Percentiles rank a stretch among this genome's conserved stretches.
phyloP scores from a whole-genome alignment of 2,888 invertebrate genomes.

The Chamaedrilus cognettii region DNA sequence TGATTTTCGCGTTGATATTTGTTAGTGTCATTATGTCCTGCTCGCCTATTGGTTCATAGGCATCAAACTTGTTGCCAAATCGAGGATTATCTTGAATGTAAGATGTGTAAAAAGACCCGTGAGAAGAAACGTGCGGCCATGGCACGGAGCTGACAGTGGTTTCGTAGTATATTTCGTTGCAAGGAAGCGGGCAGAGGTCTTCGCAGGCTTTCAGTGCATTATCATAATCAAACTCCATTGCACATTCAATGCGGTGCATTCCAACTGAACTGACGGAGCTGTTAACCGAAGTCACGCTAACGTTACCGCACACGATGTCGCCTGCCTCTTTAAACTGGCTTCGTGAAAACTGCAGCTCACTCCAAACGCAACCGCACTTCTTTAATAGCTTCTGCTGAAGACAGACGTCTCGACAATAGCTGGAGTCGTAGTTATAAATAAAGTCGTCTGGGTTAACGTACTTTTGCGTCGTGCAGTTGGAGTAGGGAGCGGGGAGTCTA shows the following conservation, averaged over 20 bases:
- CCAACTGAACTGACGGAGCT: not conserved
- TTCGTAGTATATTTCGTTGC: not conserved
- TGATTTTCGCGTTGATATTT: too few species aligned
- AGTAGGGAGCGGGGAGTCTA: conserved; percentile 1
- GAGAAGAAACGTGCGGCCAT: not conserved
- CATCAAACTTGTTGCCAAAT: not conserved
- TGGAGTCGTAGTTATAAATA: not conserved
- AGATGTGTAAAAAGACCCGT: not conserved
- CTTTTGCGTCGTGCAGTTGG: conserved; percentile 5
- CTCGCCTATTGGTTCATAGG: too few species aligned
- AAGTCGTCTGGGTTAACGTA: not conserved
- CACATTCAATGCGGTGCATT: not conserved
- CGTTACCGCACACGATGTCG: conserved; percentile 3
- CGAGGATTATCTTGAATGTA: not conserved
- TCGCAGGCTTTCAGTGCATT: not conserved
- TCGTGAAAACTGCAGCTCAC: not conserved
- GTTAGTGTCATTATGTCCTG: too few species aligned
- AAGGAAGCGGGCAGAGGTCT: not conserved
- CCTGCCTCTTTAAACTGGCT: not conserved
- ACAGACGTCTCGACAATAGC: conserved; percentile 2
- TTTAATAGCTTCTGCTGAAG: conserved; percentile 3
- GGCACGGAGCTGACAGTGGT: not conserved
- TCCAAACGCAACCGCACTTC: conserved; percentile 6
- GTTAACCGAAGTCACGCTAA: not conserved
- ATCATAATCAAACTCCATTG: not conserved